phyloP scores from a whole-genome alignment of 2,113 vertebrate species.

The Elephantulus edwardii region DNA sequence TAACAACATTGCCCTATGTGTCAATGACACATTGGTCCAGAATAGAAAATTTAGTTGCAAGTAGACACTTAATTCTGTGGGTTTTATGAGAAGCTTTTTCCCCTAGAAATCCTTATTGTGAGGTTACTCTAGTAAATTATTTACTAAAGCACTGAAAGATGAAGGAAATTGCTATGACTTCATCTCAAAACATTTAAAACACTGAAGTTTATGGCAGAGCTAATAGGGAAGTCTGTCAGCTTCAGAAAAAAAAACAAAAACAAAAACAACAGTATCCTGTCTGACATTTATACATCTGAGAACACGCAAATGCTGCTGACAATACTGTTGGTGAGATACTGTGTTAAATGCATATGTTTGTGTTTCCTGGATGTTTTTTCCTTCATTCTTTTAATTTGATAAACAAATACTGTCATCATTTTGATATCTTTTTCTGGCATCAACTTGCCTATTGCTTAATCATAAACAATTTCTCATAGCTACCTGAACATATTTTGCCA shows the following conservation, averaged over 20 bases:
- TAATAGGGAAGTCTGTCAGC: slow-evolving; percentile 13
- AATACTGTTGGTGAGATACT: neutral
- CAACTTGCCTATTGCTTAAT: no score
- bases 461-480: no score
- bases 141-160: slow-evolving; percentile 61
- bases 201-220: slow-evolving; percentile 43
- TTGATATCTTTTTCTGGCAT: no score
- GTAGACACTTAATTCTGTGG: slow-evolving; percentile 50
- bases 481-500: no score
- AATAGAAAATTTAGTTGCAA: slow-evolving; percentile 41
- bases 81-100: slow-evolving; percentile 38
- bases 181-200: slow-evolving; percentile 31
- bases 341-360: neutral
- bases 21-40: slow-evolving; percentile 51
- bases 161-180: slow-evolving; percentile 62
- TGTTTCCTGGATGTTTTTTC: no score
- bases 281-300: neutral
- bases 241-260: neutral
- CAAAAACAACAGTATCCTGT: no score
- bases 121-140: slow-evolving; percentile 62
- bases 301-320: neutral
- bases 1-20: neutral
- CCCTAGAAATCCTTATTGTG: slow-evolving; percentile 35
- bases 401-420: no score
- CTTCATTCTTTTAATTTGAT: no score